Conservation (phyloP, 2,113 vertebrate genomes). For the Muntiacus muntjak region DNA sequence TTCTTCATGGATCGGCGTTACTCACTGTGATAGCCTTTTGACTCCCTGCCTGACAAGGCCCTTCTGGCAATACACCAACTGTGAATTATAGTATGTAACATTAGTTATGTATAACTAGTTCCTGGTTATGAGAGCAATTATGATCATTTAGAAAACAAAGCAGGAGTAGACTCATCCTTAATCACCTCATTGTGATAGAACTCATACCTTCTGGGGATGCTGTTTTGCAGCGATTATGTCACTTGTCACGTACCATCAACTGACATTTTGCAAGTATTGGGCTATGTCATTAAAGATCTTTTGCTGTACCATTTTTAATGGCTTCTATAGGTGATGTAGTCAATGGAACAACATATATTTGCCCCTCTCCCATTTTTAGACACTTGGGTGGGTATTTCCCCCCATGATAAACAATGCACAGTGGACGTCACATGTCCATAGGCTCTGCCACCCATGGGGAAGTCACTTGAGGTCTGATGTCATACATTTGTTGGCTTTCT, state of each 20-base stretch:
- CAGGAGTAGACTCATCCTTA: background rate
- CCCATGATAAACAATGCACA: background rate
- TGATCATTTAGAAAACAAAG: background rate
- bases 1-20: background rate
- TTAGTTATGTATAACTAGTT: background rate
- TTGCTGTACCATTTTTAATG: background rate
- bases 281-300: background rate
- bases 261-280: background rate
- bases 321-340: background rate
- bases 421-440: too few relatives aligned
- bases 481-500: background rate
- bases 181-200: background rate
- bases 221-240: background rate
- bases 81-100: background rate
- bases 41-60: background rate
- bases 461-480: background rate
- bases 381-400: background rate
- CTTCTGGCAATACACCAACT: background rate
- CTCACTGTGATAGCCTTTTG: background rate
- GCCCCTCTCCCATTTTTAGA: background rate
- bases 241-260: fast-evolving
- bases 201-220: background rate
- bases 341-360: background rate
- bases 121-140: background rate
- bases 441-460: background rate